Evolutionary conservation across 1,140 invertebrate genomes (phyloP).

Genomic region (Uloborus diversus): DNA sequence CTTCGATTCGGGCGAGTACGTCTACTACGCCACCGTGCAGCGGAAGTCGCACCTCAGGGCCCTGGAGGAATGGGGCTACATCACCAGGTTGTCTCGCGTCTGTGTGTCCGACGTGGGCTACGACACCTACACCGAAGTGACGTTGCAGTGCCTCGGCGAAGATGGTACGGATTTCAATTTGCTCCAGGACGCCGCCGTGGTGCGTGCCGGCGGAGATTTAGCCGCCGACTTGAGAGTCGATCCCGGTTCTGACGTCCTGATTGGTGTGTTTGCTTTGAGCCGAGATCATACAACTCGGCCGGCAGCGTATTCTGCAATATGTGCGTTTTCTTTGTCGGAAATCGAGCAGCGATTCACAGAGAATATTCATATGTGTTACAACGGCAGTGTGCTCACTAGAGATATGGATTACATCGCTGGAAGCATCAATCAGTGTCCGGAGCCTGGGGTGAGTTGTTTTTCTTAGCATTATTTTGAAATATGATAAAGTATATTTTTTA

Average conservation of each 20-base stretch:
- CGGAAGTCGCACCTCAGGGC: slow-evolving; percentile 87
- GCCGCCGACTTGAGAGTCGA: slow-evolving; percentile 81
- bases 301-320: slow-evolving; percentile 79
- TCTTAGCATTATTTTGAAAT: no score
- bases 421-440: slow-evolving; percentile 86
- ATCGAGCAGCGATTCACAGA: slow-evolving; percentile 93
- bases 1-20: slow-evolving; percentile 93
- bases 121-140: slow-evolving; percentile 92
- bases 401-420: slow-evolving; percentile 95
- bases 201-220: slow-evolving; percentile 79
- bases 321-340: slow-evolving; percentile 74
- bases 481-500: no score
- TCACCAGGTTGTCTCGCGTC: slow-evolving; percentile 87
- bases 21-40: slow-evolving; percentile 95
- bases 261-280: slow-evolving; percentile 85
- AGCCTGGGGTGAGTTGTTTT: slow-evolving; percentile 73
- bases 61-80: slow-evolving; percentile 86
- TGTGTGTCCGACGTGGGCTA: slow-evolving; percentile 95
- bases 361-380: slow-evolving; percentile 97
- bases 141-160: slow-evolving; percentile 81
- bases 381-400: slow-evolving; percentile 87
- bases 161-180: slow-evolving; percentile 80
- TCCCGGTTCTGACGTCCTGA: slow-evolving; percentile 78
- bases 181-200: slow-evolving; percentile 88
- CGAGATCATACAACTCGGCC: slow-evolving; percentile 83